Base-by-base conservation (phyloP, 2,888 invertebrate species). In the Nudaria mundana region DNA sequence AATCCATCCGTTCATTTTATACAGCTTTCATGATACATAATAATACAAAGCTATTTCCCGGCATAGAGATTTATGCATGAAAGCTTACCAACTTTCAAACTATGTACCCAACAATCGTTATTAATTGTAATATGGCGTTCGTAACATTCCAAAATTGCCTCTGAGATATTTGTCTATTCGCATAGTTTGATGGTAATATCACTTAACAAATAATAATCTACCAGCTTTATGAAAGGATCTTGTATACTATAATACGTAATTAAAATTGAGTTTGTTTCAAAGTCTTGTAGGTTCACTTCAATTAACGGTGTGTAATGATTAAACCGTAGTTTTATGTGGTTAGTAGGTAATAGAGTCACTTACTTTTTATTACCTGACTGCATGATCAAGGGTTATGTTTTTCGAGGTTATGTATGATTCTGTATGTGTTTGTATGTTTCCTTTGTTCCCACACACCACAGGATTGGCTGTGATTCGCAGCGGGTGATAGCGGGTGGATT, bases 61-160 rank as follows among this genome's bases (percentile, higher is more conserved):
- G 37, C 50, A 41, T 41, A n/a, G 45, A 41, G 36, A 48, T 46
- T 48, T 34, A 50, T 34, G 44, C 50, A 28, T 41, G 54, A 40
- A 48, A 50, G 29, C 43, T 15, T 40, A 14, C 34, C 47, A 57
- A 53, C 50, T 42, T 44, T 14, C 22, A 46, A 46, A 44, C 40
- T 40, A 34, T 34, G 34, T 37, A 44, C n/a, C 30, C 40, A 44
- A 37, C 26, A 35, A 43, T 44, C 42, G 31, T 40, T 48, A 36
- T 44, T 26, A 48, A 7, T 41, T 40, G 30, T 30, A 36, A 33
- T 25, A 26, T 22, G 18, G 12, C 29, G 30, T 37, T 45, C 30
- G 29, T 34, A 44, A 44, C 37, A 43, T 30, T 34, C 14, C 25
- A 30, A 24, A 42, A 42, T 42, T 36, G 22, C 37, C 40, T 43